A percentile compares a stretch with the other conserved stretches of the same genome.
Conservation (phyloP, 2,797 vertebrate genomes). For the Anas acuta region DNA sequence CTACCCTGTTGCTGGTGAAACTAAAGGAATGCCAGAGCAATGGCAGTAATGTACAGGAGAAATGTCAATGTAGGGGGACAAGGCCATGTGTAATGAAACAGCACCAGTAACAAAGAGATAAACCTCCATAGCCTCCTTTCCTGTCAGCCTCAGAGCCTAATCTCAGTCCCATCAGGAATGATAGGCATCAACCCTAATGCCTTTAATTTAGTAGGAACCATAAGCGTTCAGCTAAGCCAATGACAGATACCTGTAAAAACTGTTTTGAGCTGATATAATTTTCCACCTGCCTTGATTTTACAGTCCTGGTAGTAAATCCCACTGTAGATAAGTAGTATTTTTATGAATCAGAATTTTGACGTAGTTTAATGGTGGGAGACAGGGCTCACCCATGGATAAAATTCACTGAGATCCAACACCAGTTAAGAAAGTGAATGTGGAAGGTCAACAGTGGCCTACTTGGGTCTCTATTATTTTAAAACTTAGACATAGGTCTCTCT, state of each 20-base stretch:
- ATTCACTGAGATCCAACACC: neutral
- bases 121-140: neutral
- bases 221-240: neutral
- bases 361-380: neutral
- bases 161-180: neutral
- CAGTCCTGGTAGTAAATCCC: neutral
- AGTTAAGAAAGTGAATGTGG: neutral
- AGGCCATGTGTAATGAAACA: neutral
- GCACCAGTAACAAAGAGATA: neutral
- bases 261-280: neutral
- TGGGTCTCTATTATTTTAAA: conserved; percentile 28
- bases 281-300: neutral
- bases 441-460: neutral
- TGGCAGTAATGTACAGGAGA: neutral
- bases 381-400: neutral
- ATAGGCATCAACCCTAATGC: neutral
- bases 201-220: neutral
- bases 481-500: neutral
- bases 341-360: neutral
- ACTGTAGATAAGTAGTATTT: neutral
- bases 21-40: neutral
- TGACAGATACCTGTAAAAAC: neutral
- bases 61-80: neutral
- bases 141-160: neutral
- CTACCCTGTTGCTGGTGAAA: neutral